Conservation (phyloP, 2,797 vertebrate species). For the Anabacerthia variegaticeps region DNA sequence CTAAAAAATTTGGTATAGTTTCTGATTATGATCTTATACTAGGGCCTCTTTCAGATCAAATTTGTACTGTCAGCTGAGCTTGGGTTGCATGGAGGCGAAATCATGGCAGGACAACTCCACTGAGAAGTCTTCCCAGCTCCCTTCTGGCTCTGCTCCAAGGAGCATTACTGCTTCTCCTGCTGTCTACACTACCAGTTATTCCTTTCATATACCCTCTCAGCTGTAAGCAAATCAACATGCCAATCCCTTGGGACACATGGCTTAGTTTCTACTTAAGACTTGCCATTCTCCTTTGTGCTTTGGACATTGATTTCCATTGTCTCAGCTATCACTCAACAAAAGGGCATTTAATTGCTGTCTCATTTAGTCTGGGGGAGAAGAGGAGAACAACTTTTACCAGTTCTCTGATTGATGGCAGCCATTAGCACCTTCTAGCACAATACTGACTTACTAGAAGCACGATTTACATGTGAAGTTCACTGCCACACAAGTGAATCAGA, state of each 20-base stretch:
- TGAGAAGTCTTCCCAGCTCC: not conserved
- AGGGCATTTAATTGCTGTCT: slow-evolving; percentile 70
- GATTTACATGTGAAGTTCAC: slow-evolving; percentile 61
- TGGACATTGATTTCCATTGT: slow-evolving; percentile 69
- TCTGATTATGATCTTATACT: not conserved
- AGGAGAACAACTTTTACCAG: slow-evolving; percentile 60
- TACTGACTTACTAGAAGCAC: slow-evolving; percentile 13
- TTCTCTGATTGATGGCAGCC: slow-evolving; percentile 60
- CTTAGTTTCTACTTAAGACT: slow-evolving; percentile 57
- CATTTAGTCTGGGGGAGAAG: slow-evolving; percentile 50
- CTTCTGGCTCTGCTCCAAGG: not conserved
- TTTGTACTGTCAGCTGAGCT: not conserved
- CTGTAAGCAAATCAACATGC: slow-evolving; percentile 67
- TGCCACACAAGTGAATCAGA: slow-evolving; percentile 35
- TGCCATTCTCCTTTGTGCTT: slow-evolving; percentile 56
- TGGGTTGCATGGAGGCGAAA: not conserved
- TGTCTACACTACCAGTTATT: slow-evolving; percentile 7
- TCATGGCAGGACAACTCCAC: not conserved
- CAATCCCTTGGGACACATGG: slow-evolving; percentile 56
- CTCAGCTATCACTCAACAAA: slow-evolving; percentile 63
- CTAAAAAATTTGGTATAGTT: not conserved
- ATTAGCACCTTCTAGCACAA: slow-evolving; percentile 59
- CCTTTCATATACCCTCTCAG: slow-evolving; percentile 51
- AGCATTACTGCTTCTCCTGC: slow-evolving; percentile 20
- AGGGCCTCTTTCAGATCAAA: not conserved